Base-by-base conservation (phyloP, 2,113 vertebrate genomes). In the Procavia capensis region DNA sequence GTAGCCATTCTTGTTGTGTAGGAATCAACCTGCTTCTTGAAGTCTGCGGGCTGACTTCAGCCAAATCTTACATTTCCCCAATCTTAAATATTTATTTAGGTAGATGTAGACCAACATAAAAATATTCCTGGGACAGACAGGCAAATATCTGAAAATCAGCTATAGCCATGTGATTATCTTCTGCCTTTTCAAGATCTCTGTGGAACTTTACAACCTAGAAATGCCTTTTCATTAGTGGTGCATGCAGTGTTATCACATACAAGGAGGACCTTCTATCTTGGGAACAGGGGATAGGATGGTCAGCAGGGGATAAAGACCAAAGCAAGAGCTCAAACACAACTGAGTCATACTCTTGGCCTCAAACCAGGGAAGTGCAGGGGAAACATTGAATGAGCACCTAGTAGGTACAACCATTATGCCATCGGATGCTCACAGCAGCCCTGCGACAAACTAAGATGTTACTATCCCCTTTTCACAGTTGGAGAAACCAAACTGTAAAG, bases 401-500 rank as follows among this genome's bases (percentile, higher is more conserved):
- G 31, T 34, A 27, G 4, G 0, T 24, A 17, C 1, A 80, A 14
- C 54, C 5, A 0, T 61, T 24, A n/a, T 20, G 29, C 72, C 22
- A 5, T 27, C 13, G 6, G 6, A 57, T 1, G 17, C 24, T 47
- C 9, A 85, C 0, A 4, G 54, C 82, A 68, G 5, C 88, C 81
- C 54, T n/a, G 72, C 34, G 39, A 5, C 11, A 75, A 31, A 5
- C 11, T 68, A 31, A 45, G 64, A 27, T 0, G 1, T 36, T 27
- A 74, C 34, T 43, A 86, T 6, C 0, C 20, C 20, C 43, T 4
- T 43, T 79, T 85, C 16, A 88, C 9, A 45, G 45, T 0, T 43
- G 27, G 50, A 59, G 9, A 82, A 76, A 57, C 39, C 25, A 3
- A 68, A 34, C 34, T 66, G 1, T 84, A 59, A 59, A 81, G 43